Evolutionary conservation across 2,113 vertebrate genomes (phyloP), one percentile per base, ranked within the genome.

Genomic region (Numida meleagris): DNA sequence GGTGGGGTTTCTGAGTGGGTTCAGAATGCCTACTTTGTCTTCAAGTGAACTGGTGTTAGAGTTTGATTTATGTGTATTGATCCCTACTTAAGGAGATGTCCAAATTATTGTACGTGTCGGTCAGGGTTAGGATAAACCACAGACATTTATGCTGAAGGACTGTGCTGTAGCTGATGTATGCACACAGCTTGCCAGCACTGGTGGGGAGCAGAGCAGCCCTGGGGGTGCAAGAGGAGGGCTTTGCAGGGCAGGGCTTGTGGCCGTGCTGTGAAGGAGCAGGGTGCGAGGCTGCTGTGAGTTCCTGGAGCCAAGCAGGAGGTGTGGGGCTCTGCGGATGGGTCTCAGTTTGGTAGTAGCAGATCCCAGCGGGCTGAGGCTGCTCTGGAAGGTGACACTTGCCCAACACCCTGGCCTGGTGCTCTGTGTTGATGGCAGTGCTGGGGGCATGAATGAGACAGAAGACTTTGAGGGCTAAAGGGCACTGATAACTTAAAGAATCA

Each of bases 41-140:
- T 85, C 31, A 57, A 48, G 40, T 36, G 88, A 43, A 70, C 50
- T 31, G 55, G 33, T 43, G 65, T 53, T 74, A 86, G 38, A 80
- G 66, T 81, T 73, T 42, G 48, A 67, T 78, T 81, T 62, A 78
- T 66, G 19, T 67, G 5, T 71, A 63, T 51, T 86, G 81, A 84
- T 86, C 70, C 9, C 21, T 19, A 13, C 65, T 71, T 86, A 29
- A 83, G 42, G 59, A 88, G 33, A 17, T 81, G 55, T 1, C 21
- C 63, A 51, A 13, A 74, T 46, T 48, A 57, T 45, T 0, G 0
- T 68, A 36, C 1, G 4, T 63, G 70, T 10, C 83, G 51, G 51
- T 71, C 55, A 33, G 10, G 1, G 0, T 21, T 51, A 45, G 46
- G 43, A 46, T 62, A 38, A 88, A 81, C 42, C 1, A 4, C 61